phyloP scores from a whole-genome alignment of 2,797 vertebrate genomes.

The Parambassis ranga region DNA sequence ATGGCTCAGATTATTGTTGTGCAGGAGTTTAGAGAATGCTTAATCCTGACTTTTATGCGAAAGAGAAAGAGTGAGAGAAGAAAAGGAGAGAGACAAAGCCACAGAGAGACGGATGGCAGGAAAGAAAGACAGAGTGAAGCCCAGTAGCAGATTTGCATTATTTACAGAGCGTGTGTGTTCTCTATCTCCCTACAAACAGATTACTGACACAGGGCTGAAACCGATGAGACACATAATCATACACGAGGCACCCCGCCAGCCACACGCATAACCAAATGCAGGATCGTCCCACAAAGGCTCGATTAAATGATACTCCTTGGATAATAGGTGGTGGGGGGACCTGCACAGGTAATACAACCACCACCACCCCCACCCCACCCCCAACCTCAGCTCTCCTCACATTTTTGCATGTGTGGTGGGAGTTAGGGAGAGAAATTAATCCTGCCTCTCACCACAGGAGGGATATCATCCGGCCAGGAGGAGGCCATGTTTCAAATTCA shows the following conservation, averaged over 20 bases:
- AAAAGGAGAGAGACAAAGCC: slow-evolving; percentile 26
- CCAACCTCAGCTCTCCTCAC: slow-evolving; percentile 1
- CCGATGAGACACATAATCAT: slow-evolving; percentile 72
- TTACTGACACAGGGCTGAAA: slow-evolving; percentile 70
- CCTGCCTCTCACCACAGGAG: slow-evolving; percentile 53
- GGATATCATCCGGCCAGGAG: slow-evolving; percentile 49
- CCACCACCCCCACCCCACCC: slow-evolving; percentile 2
- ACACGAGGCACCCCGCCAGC: slow-evolving; percentile 49
- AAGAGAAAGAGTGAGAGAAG: slow-evolving; percentile 12
- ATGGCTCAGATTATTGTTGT: slow-evolving; percentile 55
- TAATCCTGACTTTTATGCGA: slow-evolving; percentile 54
- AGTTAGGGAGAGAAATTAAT: slow-evolving; percentile 51
- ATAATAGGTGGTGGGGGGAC: slow-evolving; percentile 61
- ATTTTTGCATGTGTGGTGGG: slow-evolving; percentile 32
- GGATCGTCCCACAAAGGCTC: slow-evolving; percentile 63
- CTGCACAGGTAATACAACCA: slow-evolving; percentile 24
- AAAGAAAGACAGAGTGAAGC: slow-evolving; percentile 49
- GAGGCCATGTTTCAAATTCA: slow-evolving; percentile 54
- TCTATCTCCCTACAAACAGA: slow-evolving; percentile 72
- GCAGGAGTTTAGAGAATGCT: slow-evolving; percentile 54
- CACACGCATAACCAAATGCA: slow-evolving; percentile 54
- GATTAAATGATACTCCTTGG: slow-evolving; percentile 71
- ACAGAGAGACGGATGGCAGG: slow-evolving; percentile 31
- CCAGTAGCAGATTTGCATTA: slow-evolving; percentile 77
- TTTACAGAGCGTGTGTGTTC: slow-evolving; percentile 72